These are phyloP conservation scores for Panagrolaimus sp. DNA, from an alignment of 1,140 invertebrate genomes.

Conservation along the genomic window DNA sequence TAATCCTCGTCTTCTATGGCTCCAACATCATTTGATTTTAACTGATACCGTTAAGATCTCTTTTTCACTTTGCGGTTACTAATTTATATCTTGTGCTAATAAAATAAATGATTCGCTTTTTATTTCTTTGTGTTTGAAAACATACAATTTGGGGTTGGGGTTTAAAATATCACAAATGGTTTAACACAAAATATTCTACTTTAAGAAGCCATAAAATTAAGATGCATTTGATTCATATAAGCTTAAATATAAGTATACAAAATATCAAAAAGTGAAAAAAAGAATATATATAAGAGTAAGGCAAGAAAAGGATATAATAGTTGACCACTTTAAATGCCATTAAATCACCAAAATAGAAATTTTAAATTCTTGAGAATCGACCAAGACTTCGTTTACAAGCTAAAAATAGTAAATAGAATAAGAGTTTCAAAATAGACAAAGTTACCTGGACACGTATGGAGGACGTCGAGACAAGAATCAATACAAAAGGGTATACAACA, in stretches of 20 bases:
- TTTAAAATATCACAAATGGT: no score
- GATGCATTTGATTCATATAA: not conserved
- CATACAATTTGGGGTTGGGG: no score
- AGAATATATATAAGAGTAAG: not conserved
- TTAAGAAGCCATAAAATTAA: not conserved
- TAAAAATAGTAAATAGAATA: no score
- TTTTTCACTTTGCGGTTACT: no score
- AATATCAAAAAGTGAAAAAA: conserved; percentile 4
- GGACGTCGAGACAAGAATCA: conserved; percentile 16
- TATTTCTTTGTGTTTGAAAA: no score
- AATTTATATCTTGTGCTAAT: no score
- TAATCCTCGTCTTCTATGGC: no score
- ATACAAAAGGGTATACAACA: conserved; percentile 17
- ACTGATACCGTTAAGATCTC: no score
- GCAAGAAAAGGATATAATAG: not conserved
- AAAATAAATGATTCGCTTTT: no score
- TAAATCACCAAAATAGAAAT: not conserved
- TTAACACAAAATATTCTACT: no score
- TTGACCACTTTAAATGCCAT: not conserved
- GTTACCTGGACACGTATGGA: not conserved
- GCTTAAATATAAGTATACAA: not conserved
- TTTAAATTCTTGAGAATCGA: conserved; percentile 1
- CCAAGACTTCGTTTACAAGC: not conserved
- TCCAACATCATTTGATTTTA: no score
- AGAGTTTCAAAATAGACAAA: no score